Conservation (phyloP, 2,888 invertebrate genomes). For the Diaprepes abbreviatus region DNA sequence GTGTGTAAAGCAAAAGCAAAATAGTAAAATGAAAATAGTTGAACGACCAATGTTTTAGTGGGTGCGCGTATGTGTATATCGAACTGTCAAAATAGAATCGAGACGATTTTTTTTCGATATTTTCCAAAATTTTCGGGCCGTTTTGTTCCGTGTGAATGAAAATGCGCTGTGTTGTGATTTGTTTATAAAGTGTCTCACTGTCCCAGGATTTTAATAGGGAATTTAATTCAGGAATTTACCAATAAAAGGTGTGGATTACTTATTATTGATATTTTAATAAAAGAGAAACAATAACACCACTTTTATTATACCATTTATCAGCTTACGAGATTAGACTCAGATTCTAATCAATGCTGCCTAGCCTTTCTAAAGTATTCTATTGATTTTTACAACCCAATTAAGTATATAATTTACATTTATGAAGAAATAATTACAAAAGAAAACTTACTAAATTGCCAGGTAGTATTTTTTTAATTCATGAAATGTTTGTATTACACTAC, state of each 20-base stretch:
- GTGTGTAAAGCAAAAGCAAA: conserved; percentile 31
- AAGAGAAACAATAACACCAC: conserved; percentile 17
- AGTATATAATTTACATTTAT: background rate
- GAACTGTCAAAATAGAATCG: conserved; percentile 56
- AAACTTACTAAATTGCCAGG: too few relatives aligned
- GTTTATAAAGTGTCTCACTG: conserved; percentile 23
- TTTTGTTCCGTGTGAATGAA: conserved; percentile 17
- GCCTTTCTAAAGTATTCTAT: background rate
- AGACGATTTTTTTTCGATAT: conserved; percentile 37
- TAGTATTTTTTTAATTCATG: conserved; percentile 13
- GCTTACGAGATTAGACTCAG: background rate
- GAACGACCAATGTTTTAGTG: conserved; percentile 60
- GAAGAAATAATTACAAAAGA: too few relatives aligned
- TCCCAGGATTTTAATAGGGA: conserved; percentile 32
- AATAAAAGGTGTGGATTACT: conserved; percentile 37
- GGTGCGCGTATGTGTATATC: conserved; percentile 52
- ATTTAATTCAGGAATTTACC: conserved; percentile 34
- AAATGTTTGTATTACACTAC: conserved; percentile 4
- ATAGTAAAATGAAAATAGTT: conserved; percentile 57
- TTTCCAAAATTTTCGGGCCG: conserved; percentile 30
- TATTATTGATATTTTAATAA: conserved; percentile 30
- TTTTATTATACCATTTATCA: conserved; percentile 26
- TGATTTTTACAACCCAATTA: conserved; percentile 13
- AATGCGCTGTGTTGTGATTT: conserved; percentile 35
- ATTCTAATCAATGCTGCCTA: background rate